phyloP scores from a whole-genome alignment of 2,888 invertebrate genomes.

The Malacosoma neustria region DNA sequence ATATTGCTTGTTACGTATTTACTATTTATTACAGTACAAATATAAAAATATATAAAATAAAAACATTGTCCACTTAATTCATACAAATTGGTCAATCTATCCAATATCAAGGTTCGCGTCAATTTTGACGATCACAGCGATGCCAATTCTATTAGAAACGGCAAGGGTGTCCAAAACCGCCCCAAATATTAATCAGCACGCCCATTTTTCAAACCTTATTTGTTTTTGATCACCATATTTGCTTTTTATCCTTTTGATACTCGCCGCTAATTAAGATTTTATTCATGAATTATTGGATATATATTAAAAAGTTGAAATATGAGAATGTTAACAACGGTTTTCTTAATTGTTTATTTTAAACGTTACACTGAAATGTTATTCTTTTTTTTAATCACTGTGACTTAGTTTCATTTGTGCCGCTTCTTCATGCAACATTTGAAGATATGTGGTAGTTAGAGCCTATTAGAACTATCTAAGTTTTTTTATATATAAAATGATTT shows the following conservation, averaged over 20 bases:
- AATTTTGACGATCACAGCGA: slow-evolving; percentile 57
- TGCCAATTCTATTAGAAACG: slow-evolving; percentile 48
- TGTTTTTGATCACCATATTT: slow-evolving; percentile 58
- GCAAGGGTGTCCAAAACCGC: slow-evolving; percentile 33
- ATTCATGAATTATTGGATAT: slow-evolving; percentile 44
- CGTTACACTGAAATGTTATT: no score
- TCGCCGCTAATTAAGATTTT: slow-evolving; percentile 70
- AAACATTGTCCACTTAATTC: neutral
- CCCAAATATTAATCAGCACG: slow-evolving; percentile 65
- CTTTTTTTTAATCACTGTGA: no score
- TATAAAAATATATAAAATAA: no score
- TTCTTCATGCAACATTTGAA: no score
- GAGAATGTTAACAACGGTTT: no score
- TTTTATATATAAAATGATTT: no score
- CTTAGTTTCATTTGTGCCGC: no score
- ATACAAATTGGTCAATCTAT: slow-evolving; percentile 27
- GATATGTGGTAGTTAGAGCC: no score
- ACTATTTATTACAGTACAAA: no score
- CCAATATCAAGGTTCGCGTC: slow-evolving; percentile 32
- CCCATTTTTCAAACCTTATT: slow-evolving; percentile 63
- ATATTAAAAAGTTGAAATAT: neutral
- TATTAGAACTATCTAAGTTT: no score
- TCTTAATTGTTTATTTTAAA: no score
- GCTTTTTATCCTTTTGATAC: slow-evolving; percentile 36
- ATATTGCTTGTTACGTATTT: no score